Conservation (phyloP, 2,113 vertebrate genomes). For the Rhinopomastus cyanomelas region DNA sequence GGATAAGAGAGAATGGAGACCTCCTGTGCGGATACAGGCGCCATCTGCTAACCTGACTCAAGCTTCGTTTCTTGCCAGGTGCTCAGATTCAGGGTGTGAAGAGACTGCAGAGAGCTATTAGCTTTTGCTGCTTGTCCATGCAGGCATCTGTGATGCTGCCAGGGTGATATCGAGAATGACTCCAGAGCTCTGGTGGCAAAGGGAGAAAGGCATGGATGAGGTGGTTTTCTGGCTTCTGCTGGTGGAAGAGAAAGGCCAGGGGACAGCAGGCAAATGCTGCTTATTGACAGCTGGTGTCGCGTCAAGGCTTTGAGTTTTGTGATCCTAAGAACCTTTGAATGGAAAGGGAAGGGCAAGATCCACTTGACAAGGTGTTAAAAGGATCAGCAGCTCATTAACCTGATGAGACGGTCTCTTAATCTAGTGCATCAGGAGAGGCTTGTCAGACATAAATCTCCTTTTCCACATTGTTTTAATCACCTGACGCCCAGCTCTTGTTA, state of each 20-base stretch:
- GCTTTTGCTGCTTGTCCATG: background rate
- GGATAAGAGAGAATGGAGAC: background rate
- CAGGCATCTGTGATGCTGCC: accelerated
- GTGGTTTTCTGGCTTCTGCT: background rate
- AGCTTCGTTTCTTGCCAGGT: background rate
- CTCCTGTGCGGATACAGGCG: background rate
- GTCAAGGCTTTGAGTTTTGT: background rate
- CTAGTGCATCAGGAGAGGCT: background rate
- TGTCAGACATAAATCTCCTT: accelerated
- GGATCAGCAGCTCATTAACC: accelerated
- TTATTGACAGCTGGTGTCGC: background rate
- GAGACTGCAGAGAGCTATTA: background rate
- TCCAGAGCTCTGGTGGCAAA: background rate
- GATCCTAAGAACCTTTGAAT: background rate
- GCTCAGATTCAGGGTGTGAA: background rate
- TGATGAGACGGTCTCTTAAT: background rate
- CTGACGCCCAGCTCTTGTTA: background rate
- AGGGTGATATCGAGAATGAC: background rate
- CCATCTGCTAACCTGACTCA: background rate
- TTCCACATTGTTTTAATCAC: background rate
- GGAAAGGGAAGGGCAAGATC: background rate
- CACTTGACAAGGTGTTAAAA: background rate
- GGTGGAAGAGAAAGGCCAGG: background rate
- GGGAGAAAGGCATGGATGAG: accelerated
- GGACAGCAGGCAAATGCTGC: accelerated